These are phyloP conservation scores for Diarsia mendica DNA, from an alignment of 2,888 invertebrate species.

Conservation along the genomic window DNA sequence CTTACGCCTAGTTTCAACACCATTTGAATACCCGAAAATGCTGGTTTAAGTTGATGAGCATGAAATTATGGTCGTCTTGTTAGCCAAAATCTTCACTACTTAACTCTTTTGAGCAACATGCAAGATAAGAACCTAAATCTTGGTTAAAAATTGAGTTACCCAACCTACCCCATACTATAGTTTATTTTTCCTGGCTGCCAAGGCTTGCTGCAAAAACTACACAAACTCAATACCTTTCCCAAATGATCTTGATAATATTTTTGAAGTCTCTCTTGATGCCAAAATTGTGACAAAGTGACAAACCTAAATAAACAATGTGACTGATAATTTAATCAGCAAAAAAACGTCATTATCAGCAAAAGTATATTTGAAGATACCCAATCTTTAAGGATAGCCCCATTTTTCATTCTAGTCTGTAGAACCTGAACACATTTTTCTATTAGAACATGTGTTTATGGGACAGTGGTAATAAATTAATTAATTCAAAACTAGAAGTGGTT, in stretches of 20 bases:
- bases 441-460: neutral
- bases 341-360: neutral
- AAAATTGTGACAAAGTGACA: slow-evolving; percentile 10
- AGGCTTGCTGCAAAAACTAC: neutral
- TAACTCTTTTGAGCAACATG: neutral
- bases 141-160: neutral
- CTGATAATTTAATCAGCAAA: slow-evolving; percentile 19
- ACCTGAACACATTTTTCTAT: neutral
- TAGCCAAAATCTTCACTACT: neutral
- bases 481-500: neutral
- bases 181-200: neutral
- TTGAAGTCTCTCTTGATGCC: neutral
- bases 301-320: slow-evolving; percentile 21
- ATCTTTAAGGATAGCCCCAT: neutral
- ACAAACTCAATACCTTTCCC: neutral
- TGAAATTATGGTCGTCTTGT: too few species aligned
- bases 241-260: neutral
- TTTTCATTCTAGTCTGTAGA: neutral
- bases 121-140: neutral
- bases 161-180: neutral
- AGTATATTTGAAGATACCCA: neutral
- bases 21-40: neutral
- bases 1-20: neutral
- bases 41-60: neutral
- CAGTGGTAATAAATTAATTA: neutral